Evolutionary conservation across 2,797 vertebrate species (phyloP).

Genomic region (Dromococcyx pavoninus): DNA sequence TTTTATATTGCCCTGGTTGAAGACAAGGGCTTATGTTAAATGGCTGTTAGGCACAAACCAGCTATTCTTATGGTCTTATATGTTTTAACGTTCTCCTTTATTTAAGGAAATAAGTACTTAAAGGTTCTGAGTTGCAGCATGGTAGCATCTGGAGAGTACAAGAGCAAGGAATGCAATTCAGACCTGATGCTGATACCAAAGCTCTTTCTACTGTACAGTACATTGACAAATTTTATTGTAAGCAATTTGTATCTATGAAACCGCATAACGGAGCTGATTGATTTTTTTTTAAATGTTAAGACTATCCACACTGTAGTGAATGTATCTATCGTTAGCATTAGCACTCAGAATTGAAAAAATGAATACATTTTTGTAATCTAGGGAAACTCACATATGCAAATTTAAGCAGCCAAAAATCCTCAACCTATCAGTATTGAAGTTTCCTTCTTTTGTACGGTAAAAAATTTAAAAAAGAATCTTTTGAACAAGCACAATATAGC

Average conservation of each 20-base stretch:
- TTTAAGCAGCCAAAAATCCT: slow-evolving; percentile 9
- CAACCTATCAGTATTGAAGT: neutral
- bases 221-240: neutral
- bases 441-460: neutral
- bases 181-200: neutral
- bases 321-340: slow-evolving; percentile 22
- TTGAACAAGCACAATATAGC: neutral
- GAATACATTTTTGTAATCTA: slow-evolving; percentile 31
- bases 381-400: slow-evolving; percentile 47
- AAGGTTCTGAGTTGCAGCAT: neutral
- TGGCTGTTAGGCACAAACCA: neutral
- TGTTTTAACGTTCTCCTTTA: neutral
- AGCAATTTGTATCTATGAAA: slow-evolving; percentile 27
- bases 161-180: neutral
- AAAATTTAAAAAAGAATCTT: slow-evolving; percentile 14
- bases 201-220: neutral
- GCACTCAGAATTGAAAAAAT: neutral
- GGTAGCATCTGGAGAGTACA: neutral
- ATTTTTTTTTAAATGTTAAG: neutral
- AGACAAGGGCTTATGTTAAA: neutral
- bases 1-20: neutral
- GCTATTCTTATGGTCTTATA: neutral
- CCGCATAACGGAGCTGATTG: neutral
- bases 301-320: neutral
- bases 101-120: neutral